Base-by-base conservation (phyloP, 2,888 invertebrate species). In the Acleris cristana region DNA sequence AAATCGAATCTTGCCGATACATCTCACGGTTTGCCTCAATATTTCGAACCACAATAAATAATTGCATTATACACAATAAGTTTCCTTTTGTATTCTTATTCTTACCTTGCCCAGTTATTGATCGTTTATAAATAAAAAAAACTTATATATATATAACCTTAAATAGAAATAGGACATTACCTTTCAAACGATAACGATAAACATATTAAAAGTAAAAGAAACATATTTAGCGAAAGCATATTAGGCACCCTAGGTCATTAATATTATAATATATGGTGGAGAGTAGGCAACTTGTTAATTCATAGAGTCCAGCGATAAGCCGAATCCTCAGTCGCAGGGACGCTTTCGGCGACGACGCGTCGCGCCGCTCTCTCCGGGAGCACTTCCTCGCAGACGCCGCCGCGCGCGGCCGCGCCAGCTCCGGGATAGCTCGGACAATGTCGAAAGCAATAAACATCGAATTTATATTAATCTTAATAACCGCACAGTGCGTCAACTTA, bases 361-460 rank as follows among this genome's bases (percentile, higher is more conserved):
- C 49, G 59, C 48, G 30, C 0, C 26, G 54, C 26, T 23, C n/a
- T 26, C 40, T 19, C 23, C 44, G 53, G 71, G 68, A 79, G 82
- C 89, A 88, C 83, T 88, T 80, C 81, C 81, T 81, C 81, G 80
- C 77, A 77, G 85, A 76, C 81, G 80, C 77, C 83, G 78, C 68
- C 77, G 84, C 72, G 85, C 74, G 75, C 83, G 87, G 88, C 84
- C 82, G 89, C 85, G 85, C 78, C 34, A 73, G 72, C 76, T 72
- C 75, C 73, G 78, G 77, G 72, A 70, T 53, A 51, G 66, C 56
- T 58, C 55, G 59, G 70, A 72, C 68, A 76, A 88, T 89, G 88
- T 76, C 79, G 19, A 80, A 77, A 72, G 71, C 78, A 72, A 72
- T 85, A 26, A 82, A 83, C 73, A 70, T 86, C 60, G 74, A 81